A percentile compares a stretch with the other conserved stretches of the same genome.
Evolutionary conservation across 1,140 invertebrate genomes (phyloP).

Genomic region (Hyposmocoma kahamanoa): DNA sequence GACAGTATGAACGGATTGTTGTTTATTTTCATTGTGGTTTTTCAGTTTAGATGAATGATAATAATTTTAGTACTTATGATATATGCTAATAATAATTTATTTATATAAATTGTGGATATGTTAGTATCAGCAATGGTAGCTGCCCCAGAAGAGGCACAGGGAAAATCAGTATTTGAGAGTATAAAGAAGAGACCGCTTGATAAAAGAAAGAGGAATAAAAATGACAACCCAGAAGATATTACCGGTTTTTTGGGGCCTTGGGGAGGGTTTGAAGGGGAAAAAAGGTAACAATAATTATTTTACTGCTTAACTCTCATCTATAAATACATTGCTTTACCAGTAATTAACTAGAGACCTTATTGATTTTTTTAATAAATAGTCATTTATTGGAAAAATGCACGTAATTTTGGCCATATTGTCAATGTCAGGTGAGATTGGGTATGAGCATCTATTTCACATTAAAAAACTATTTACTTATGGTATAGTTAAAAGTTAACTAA

Average conservation of each 20-base stretch:
- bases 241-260: constrained; percentile 98
- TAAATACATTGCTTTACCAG: no score
- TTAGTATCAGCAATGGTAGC: constrained; percentile 63
- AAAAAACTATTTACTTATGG: no score
- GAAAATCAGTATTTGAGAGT: constrained; percentile 93
- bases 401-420: no score
- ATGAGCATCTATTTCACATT: no score
- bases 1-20: no score
- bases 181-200: constrained; percentile 82
- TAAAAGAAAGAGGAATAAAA: constrained; percentile 93
- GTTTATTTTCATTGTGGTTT: constrained; percentile 30
- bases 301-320: no score
- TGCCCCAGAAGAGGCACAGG: constrained; percentile 65
- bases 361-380: no score
- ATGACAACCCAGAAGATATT: constrained; percentile 93
- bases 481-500: no score
- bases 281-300: no score
- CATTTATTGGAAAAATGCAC: no score
- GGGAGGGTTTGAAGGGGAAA: constrained; percentile 95
- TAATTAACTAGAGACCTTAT: no score
- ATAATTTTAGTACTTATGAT: not conserved
- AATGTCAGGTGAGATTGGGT: no score
- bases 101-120: constrained; percentile 12
- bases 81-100: not conserved
- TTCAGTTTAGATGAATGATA: not conserved